phyloP scores from a whole-genome alignment of 2,797 vertebrate genomes.

The Sandelia bainsii region DNA sequence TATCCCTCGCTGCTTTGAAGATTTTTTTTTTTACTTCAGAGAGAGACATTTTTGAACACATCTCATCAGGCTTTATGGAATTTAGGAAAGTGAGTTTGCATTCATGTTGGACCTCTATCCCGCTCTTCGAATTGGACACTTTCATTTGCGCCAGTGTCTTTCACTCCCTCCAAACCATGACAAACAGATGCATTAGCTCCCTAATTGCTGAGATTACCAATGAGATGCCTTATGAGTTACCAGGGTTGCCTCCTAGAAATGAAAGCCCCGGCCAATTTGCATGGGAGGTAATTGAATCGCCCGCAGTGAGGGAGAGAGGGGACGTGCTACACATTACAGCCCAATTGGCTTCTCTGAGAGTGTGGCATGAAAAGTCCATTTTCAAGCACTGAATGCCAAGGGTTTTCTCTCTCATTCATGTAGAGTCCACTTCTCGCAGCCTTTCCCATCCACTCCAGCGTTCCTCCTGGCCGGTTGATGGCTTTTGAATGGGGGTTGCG shows the following conservation, averaged over 20 bases:
- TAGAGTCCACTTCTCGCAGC: conserved; percentile 61
- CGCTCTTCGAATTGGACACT: conserved; percentile 59
- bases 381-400: conserved; percentile 64
- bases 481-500: conserved; percentile 55
- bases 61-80: conserved; percentile 66
- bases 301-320: conserved; percentile 61
- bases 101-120: conserved; percentile 47
- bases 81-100: conserved; percentile 62
- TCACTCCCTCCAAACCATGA: conserved; percentile 72
- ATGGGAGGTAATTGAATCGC: conserved; percentile 83
- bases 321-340: conserved; percentile 65
- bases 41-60: conserved; percentile 46
- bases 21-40: conserved; percentile 37
- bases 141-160: conserved; percentile 68
- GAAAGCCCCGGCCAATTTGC: conserved; percentile 80
- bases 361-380: conserved; percentile 71
- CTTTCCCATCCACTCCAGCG: conserved; percentile 63
- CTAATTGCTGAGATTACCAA: conserved; percentile 82
- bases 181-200: conserved; percentile 80
- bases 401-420: conserved; percentile 65
- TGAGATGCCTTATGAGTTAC: conserved; percentile 78
- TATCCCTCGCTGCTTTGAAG: conserved; percentile 35
- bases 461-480: conserved; percentile 43
- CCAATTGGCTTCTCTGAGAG: conserved; percentile 71
- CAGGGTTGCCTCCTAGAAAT: conserved; percentile 77